A percentile compares a stretch with the other conserved stretches of the same genome.
Evolutionary conservation across 1,140 invertebrate genomes (phyloP).

Genomic region (Proales similis): DNA sequence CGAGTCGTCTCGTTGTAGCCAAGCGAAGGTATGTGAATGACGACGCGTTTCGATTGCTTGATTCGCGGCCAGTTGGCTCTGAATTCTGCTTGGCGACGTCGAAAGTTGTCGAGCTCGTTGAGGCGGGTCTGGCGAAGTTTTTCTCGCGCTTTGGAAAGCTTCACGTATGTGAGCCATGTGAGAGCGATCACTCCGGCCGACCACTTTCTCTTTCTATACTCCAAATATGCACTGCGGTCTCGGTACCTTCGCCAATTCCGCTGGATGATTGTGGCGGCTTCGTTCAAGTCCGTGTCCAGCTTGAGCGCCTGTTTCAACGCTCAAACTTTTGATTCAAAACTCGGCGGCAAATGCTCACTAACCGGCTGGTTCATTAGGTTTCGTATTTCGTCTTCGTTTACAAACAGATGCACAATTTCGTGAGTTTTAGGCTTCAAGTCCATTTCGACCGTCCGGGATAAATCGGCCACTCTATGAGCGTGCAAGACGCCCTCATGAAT

Average conservation of each 20-base stretch:
- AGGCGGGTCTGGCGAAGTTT: conserved; percentile 45
- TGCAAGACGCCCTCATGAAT: too few species aligned
- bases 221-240: conserved; percentile 47
- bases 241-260: conserved; percentile 45
- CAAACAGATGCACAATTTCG: conserved; percentile 46
- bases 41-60: conserved; percentile 44
- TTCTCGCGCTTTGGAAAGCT: conserved; percentile 47
- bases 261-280: conserved; percentile 49
- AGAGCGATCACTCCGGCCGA: conserved; percentile 53
- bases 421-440: conserved; percentile 45
- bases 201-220: conserved; percentile 50
- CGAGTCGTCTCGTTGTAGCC: conserved; percentile 46
- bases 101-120: conserved; percentile 44
- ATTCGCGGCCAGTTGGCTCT: conserved; percentile 47
- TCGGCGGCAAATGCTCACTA: conserved; percentile 37
- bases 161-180: conserved; percentile 52
- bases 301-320: neutral
- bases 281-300: conserved; percentile 47
- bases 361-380: conserved; percentile 47
- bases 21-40: conserved; percentile 52
- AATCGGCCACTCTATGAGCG: conserved; percentile 50
- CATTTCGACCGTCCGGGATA: conserved; percentile 49
- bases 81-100: conserved; percentile 40
- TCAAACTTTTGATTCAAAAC: conserved; percentile 4
- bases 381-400: conserved; percentile 51